Evolutionary conservation across 1,140 invertebrate genomes (phyloP).

Genomic region (Sminthurides bifidus): DNA sequence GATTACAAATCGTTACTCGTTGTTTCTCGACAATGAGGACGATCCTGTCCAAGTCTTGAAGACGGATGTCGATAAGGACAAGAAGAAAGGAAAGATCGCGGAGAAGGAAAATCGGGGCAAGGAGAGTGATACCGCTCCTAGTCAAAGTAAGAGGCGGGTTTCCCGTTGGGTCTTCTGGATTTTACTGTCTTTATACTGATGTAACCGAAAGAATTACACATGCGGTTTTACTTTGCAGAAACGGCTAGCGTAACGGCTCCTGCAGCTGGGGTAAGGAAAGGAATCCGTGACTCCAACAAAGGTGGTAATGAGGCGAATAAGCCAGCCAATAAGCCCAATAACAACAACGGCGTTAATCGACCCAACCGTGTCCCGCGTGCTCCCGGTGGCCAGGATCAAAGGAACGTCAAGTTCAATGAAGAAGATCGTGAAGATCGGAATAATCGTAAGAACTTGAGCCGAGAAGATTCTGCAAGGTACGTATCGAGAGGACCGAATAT

Average conservation of each 20-base stretch:
- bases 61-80: constrained; percentile 62
- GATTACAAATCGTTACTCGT: constrained; percentile 79
- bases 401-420: constrained; percentile 41
- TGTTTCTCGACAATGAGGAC: constrained; percentile 67
- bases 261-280: constrained; percentile 23
- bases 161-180: too few relatives aligned
- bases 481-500: too few relatives aligned
- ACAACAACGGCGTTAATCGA: not conserved
- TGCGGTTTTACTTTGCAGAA: constrained; percentile 10
- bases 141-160: constrained; percentile 26
- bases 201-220: too few relatives aligned
- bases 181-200: not conserved
- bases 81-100: constrained; percentile 57
- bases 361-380: constrained; percentile 36
- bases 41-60: constrained; percentile 78
- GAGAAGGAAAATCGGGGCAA: constrained; percentile 77
- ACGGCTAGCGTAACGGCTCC: not conserved
- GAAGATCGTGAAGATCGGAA: constrained; percentile 59
- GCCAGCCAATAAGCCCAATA: not conserved
- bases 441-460: constrained; percentile 50
- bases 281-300: constrained; percentile 29
- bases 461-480: constrained; percentile 47
- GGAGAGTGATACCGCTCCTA: constrained; percentile 34
- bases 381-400: constrained; percentile 25
- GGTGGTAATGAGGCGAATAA: constrained; percentile 11